Base-by-base conservation (phyloP, 2,888 invertebrate species). In the Galerucella pusilla region DNA sequence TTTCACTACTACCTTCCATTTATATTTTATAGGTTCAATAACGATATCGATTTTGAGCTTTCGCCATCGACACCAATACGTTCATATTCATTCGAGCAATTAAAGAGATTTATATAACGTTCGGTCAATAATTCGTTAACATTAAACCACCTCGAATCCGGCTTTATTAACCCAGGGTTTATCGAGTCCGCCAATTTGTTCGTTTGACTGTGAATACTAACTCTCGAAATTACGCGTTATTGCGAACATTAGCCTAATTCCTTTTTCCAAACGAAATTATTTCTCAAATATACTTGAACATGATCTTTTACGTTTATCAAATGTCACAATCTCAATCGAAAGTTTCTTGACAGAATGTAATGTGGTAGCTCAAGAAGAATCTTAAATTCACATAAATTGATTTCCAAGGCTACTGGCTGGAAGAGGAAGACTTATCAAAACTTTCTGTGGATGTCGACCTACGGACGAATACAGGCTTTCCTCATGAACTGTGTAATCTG, bases 161-260 rank as follows among this genome's bases (percentile, higher is more conserved):
- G 67, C 67, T 74, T 74, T 74, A 74, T 74, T 71, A 71, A 74
- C 71, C 67, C 20, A 7, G 67, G 61, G 61, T 74, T 74, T 57
- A 71, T 70, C 45, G 61, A 67, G 71, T 67, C 63, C 20, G 49
- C 61, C 68, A 74, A 74, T 71, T 74, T 71, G 74, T 70, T 66
- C 61, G 61, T 61, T 67, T 54, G 45, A 63, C 61, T 74, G 46
- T 57, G 57, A 42, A 71, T 71, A 57, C 71, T 57, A 71, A 25
- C 71, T 71, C n/a, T 65, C 46, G 67, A 60, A 71, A 74, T 71
- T 71, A 64, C 74, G 49, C 35, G 35, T 35, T 35, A 35, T 35
- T 6, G 0, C 4, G 35, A 67, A 61, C 57, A 74, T 74, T 71
- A 67, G 67, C 46, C 28, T 74, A 71, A 74, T 67, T 52, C 74